Base-by-base conservation (phyloP, 2,113 vertebrate genomes). In the Silurus glanis region DNA sequence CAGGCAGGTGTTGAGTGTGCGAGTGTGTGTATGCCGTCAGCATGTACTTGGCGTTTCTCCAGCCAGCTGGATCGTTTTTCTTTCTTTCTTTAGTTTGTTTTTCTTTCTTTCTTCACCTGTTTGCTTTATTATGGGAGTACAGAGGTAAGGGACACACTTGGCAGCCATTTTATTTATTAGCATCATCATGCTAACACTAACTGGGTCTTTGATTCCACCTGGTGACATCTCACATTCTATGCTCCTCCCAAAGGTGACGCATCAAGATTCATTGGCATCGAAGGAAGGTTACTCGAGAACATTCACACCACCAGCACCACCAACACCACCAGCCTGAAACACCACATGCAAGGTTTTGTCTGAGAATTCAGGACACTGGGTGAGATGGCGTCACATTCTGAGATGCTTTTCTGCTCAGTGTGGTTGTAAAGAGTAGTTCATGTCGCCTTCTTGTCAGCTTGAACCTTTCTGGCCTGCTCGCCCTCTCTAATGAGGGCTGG, bases 1-100 rank as follows among this genome's bases (percentile, higher is more conserved):
- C 59, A 94, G 97, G 97, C 97, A 99, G 97, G 96, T 98, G 97
- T 96, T 96, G 94, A 85, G 95, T 91, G 95, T 94, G 95, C 96
- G 94, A 85, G 95, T 92, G 95, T 94, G 95, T 95, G 88, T 96
- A 55, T 94, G 96, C 96, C 95, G 94, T 94, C 96, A 95, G 93
- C 94, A 93, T 91, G 88, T 95, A 89, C 95, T 98, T 98, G 97
- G 97, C 97, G 95, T 90, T 84, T 87, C 90, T 96, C 96, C 97
- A 98, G 91, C 88, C 85, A 95, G 93, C 91, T 93, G 93, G 93
- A 69, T 83, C n/a, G 2, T 55, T 28, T 58, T 66, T n/a, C 4
- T 14, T 25, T 53, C 37, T 37, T 72, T 72, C 37, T 72, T 72
- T 6, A 4, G 47, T 71, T 19, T 71, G 21, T 74, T 14, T 71